These are phyloP conservation scores for Oenanthe oenanthe DNA, from an alignment of 2,113 vertebrate species.

Conservation along the genomic window DNA sequence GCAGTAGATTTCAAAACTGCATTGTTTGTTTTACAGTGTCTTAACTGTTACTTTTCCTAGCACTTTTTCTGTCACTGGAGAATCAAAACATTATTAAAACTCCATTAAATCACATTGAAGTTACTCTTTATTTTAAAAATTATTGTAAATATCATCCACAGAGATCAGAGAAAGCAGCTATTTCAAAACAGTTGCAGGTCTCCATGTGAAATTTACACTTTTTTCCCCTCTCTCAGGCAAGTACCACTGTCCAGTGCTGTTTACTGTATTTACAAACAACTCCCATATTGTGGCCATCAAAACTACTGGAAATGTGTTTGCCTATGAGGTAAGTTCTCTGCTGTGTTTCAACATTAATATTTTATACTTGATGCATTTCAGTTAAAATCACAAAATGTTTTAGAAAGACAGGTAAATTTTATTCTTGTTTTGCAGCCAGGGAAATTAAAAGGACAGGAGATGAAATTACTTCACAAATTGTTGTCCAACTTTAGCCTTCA, in stretches of 20 bases:
- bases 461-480: not conserved
- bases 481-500: not conserved
- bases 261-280: constrained; percentile 95
- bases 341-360: not conserved
- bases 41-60: not conserved
- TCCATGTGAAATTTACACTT: not conserved
- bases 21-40: not conserved
- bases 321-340: constrained; percentile 82
- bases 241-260: constrained; percentile 95
- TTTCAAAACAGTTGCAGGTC: not conserved
- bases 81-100: not conserved
- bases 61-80: not conserved
- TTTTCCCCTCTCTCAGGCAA: constrained; percentile 78
- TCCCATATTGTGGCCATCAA: constrained; percentile 93
- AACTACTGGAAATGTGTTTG: constrained; percentile 93
- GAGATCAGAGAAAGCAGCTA: not conserved
- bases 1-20: not conserved
- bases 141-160: not conserved
- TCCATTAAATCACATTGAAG: not conserved
- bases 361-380: not conserved
- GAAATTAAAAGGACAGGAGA: not conserved
- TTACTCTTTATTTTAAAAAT: not conserved
- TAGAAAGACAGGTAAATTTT: not conserved
- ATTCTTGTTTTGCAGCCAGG: not conserved
- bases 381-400: not conserved